Conservation (phyloP, 2,888 invertebrate species). For the Aspidiotus destructor region DNA sequence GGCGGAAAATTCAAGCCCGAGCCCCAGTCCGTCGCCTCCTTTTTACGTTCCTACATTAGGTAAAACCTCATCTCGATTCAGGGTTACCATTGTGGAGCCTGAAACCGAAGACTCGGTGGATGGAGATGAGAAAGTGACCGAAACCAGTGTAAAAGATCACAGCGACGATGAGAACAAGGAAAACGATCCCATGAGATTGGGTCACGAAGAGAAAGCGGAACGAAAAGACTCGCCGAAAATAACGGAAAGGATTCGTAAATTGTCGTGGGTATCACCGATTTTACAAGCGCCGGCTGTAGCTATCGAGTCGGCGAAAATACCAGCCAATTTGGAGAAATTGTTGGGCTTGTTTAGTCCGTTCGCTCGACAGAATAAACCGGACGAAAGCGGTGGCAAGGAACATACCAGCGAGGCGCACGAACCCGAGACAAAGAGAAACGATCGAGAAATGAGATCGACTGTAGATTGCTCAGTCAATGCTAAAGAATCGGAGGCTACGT, state of each 20-base stretch:
- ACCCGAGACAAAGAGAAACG: background rate
- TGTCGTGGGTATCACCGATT: constrained; percentile 48
- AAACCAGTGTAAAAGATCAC: constrained; percentile 43
- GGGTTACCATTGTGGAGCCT: constrained; percentile 40
- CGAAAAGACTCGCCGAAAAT: constrained; percentile 43
- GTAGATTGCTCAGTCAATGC: background rate
- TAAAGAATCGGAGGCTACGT: background rate
- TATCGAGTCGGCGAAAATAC: constrained; percentile 44
- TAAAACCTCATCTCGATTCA: constrained; percentile 20
- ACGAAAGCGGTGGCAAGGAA: background rate
- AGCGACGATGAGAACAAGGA: constrained; percentile 37
- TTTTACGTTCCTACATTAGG: constrained; percentile 1
- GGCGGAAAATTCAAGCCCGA: constrained; percentile 42
- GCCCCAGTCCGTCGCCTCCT: constrained; percentile 6
- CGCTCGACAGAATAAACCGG: constrained; percentile 1
- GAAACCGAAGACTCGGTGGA: constrained; percentile 39
- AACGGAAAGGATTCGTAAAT: constrained; percentile 47
- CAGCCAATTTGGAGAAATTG: constrained; percentile 55
- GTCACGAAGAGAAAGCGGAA: constrained; percentile 31
- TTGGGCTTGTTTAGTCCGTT: constrained; percentile 54
- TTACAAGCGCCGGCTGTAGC: constrained; percentile 43
- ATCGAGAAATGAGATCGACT: background rate
- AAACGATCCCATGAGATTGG: constrained; percentile 1
- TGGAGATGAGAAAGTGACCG: background rate
- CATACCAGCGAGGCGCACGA: background rate